Conservation (phyloP, 2,113 vertebrate genomes). For the Eira barbara region DNA sequence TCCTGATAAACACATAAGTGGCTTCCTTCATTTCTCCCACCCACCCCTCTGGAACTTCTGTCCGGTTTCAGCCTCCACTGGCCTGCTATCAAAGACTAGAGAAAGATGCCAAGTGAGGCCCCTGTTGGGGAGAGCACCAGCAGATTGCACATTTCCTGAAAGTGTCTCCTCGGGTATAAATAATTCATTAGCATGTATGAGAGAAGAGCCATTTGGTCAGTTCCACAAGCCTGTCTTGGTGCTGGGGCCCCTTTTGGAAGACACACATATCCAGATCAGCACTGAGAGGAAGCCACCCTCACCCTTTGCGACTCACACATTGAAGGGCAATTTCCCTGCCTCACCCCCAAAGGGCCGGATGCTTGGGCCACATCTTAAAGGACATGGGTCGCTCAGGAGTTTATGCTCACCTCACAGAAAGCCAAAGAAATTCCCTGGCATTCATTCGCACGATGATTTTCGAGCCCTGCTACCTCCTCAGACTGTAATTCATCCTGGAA, state of each 20-base stretch:
- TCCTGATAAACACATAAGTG: slow-evolving; percentile 59
- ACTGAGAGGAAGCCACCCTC: not conserved
- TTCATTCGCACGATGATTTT: not conserved
- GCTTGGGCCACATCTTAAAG: not conserved
- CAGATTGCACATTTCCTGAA: not conserved
- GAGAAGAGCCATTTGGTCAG: not conserved
- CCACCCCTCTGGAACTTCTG: not conserved
- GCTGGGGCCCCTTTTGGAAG: not conserved
- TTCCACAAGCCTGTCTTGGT: no score
- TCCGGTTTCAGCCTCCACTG: not conserved
- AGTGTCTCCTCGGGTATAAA: not conserved
- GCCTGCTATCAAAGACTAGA: not conserved
- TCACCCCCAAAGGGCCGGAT: not conserved
- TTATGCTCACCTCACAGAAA: not conserved
- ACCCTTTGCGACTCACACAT: fast-evolving
- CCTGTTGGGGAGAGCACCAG: not conserved
- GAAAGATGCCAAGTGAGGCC: not conserved
- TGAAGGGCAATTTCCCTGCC: fast-evolving
- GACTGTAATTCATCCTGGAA: not conserved
- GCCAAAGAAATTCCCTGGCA: not conserved
- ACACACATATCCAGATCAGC: no score
- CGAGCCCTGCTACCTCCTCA: not conserved
- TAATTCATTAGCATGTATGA: not conserved
- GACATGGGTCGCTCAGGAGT: not conserved
- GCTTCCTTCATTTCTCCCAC: not conserved